These are phyloP conservation scores for Aegithalos caudatus DNA, from an alignment of 2,113 vertebrate genomes.

Conservation along the genomic window DNA sequence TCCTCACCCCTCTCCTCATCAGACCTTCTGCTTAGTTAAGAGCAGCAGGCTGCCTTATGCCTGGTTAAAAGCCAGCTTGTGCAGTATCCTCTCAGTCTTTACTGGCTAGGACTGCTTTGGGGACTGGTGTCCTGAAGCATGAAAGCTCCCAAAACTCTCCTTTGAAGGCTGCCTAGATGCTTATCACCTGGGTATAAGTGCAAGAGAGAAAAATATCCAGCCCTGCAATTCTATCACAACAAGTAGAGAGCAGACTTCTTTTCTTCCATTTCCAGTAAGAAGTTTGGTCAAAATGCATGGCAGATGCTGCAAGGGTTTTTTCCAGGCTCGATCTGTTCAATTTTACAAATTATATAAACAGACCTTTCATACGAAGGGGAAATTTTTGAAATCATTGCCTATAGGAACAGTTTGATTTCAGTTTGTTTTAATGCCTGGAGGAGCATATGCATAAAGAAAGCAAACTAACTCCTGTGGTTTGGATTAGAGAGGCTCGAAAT, in stretches of 20 bases:
- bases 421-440: constrained; percentile 44
- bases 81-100: not conserved
- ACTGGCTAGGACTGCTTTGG: not conserved
- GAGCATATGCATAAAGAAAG: constrained; percentile 30
- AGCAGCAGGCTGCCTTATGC: not conserved
- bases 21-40: not conserved
- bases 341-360: constrained; percentile 36
- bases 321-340: not conserved
- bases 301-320: not conserved
- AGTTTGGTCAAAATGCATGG: not conserved
- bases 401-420: constrained; percentile 46
- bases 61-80: not conserved
- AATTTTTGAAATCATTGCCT: constrained; percentile 48
- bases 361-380: not conserved
- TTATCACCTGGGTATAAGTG: not conserved
- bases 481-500: constrained; percentile 18
- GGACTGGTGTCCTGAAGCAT: not conserved
- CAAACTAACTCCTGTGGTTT: constrained; percentile 53
- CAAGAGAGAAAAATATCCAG: not conserved
- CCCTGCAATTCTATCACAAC: not conserved
- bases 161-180: not conserved
- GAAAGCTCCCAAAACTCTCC: not conserved
- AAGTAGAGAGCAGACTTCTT: not conserved
- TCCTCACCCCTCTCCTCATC: constrained; percentile 33
- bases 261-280: not conserved